Percentiles rank a stretch among this genome's conserved stretches.
Evolutionary conservation across 2,113 vertebrate genomes (phyloP).

Genomic region (Cephalophus harveyi): DNA sequence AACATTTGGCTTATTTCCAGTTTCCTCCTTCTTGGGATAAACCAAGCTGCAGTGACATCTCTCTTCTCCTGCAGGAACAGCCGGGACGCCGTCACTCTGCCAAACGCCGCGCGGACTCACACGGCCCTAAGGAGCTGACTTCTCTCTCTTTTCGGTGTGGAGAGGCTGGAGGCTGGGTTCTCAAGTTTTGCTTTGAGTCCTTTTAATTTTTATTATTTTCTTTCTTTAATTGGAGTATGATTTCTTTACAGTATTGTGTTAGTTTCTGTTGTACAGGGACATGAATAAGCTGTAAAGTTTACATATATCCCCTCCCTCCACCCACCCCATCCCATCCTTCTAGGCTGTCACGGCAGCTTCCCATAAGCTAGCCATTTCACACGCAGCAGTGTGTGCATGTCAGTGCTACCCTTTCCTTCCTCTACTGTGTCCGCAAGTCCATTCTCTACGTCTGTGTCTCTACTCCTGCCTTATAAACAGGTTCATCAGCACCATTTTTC

Average conservation of each 20-base stretch:
- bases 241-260: background rate
- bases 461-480: background rate
- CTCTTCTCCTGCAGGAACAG: background rate
- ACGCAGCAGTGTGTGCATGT: background rate
- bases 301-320: background rate
- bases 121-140: background rate
- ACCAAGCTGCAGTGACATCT: background rate
- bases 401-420: background rate
- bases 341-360: background rate
- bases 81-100: rapidly evolving
- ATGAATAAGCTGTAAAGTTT: background rate
- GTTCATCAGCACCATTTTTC: background rate
- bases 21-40: background rate
- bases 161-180: background rate
- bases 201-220: background rate
- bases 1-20: background rate
- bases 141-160: background rate
- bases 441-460: background rate
- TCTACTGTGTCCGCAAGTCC: background rate
- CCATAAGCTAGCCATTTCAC: background rate
- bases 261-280: background rate
- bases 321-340: background rate
- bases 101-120: rapidly evolving
- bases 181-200: background rate
- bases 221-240: background rate